These are phyloP conservation scores for Caenorhabditis briggsae DNA, from an alignment of 1,140 invertebrate species.

Conservation along the genomic window DNA sequence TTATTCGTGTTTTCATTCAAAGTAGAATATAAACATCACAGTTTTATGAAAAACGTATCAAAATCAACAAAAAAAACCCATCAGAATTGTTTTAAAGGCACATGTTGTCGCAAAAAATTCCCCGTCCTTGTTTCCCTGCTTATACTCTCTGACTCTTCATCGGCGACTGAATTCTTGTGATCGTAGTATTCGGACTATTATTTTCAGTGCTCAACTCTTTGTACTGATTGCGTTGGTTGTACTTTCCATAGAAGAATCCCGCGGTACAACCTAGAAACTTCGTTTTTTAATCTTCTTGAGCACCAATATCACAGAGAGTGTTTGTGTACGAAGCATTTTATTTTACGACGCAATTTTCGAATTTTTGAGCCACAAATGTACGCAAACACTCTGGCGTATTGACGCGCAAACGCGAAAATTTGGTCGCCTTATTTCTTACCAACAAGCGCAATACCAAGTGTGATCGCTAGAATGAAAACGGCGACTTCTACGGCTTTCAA, in stretches of 20 bases:
- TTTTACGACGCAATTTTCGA: no score
- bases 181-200: neutral
- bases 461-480: slow-evolving; percentile 14
- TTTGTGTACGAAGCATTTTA: no score
- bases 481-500: slow-evolving; percentile 27
- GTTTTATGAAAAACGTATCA: neutral
- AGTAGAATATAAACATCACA: neutral
- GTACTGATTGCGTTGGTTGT: slow-evolving; percentile 38
- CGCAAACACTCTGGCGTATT: neutral
- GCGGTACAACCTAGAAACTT: slow-evolving; percentile 3
- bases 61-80: neutral
- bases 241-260: slow-evolving; percentile 7
- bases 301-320: no score
- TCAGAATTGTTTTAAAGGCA: neutral
- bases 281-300: neutral
- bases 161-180: neutral
- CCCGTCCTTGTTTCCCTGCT: neutral
- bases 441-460: neutral
- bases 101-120: neutral
- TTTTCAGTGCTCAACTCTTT: neutral
- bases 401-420: no score
- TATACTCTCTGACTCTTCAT: neutral
- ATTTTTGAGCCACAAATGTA: no score
- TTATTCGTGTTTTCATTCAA: neutral
- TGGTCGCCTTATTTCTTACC: no score